phyloP scores from a whole-genome alignment of 2,113 vertebrate genomes.

The Sceloporus undulatus region DNA sequence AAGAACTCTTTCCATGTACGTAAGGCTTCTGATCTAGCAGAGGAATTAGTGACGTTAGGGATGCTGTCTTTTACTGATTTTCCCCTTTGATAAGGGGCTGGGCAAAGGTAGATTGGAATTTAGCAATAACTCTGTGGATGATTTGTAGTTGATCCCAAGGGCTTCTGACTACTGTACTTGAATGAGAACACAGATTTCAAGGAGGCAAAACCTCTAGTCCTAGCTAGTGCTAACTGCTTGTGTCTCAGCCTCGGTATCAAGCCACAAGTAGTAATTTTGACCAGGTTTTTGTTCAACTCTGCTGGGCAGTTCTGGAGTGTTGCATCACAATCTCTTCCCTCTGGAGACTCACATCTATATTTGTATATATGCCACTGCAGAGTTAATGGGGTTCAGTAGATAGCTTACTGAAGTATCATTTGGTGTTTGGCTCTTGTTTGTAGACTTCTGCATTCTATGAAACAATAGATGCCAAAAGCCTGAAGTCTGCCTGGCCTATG shows the following conservation, averaged over 20 bases:
- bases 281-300: background rate
- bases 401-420: background rate
- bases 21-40: background rate
- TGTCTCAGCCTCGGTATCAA: background rate
- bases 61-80: background rate
- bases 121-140: background rate
- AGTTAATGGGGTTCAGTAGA: background rate
- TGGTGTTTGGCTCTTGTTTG: background rate
- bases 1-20: background rate
- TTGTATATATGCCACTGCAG: background rate
- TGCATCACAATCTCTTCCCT: background rate
- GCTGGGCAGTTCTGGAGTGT: background rate
- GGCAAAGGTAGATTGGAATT: background rate
- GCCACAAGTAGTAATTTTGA: background rate
- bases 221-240: background rate
- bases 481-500: background rate
- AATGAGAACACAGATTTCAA: background rate
- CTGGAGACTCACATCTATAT: background rate
- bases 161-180: background rate
- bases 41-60: background rate
- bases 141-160: background rate
- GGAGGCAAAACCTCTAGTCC: background rate
- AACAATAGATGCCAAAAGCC: background rate
- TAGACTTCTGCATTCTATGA: background rate
- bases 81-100: background rate